These are phyloP conservation scores for Gisinianus flammeolus DNA, from an alignment of 2,888 invertebrate species.

Conservation along the genomic window DNA sequence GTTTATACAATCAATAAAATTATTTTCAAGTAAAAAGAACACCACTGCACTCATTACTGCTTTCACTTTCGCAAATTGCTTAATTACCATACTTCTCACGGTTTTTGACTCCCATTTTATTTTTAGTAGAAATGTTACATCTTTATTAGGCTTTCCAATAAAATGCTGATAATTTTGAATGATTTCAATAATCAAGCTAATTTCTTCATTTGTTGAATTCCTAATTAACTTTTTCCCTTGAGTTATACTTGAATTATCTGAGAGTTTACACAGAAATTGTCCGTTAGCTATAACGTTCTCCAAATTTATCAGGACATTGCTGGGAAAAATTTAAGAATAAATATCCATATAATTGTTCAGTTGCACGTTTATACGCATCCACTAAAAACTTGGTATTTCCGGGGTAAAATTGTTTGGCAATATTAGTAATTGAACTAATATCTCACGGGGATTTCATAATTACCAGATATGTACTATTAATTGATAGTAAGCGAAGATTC, in stretches of 20 bases:
- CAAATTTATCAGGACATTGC: not conserved
- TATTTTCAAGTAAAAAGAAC: too few relatives aligned
- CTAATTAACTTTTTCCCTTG: too few relatives aligned
- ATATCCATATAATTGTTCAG: not conserved
- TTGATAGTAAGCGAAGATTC: not conserved
- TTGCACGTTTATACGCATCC: not conserved
- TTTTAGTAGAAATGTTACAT: too few relatives aligned
- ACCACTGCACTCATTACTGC: not conserved
- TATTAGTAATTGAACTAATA: not conserved
- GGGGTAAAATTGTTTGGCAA: not conserved
- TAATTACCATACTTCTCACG: not conserved
- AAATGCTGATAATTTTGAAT: not conserved
- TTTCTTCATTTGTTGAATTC: not conserved
- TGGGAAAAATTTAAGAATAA: not conserved
- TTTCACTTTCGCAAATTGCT: not conserved
- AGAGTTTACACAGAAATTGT: too few relatives aligned
- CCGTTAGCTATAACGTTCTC: not conserved
- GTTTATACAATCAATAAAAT: too few relatives aligned
- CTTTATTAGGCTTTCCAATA: too few relatives aligned
- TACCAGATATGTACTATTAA: not conserved
- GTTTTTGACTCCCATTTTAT: not conserved
- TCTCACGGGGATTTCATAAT: not conserved
- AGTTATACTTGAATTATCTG: too few relatives aligned
- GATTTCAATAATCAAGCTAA: not conserved
- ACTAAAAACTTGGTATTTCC: not conserved